phyloP scores from a whole-genome alignment of 2,888 invertebrate species.

The Strigamia transsilvanica region DNA sequence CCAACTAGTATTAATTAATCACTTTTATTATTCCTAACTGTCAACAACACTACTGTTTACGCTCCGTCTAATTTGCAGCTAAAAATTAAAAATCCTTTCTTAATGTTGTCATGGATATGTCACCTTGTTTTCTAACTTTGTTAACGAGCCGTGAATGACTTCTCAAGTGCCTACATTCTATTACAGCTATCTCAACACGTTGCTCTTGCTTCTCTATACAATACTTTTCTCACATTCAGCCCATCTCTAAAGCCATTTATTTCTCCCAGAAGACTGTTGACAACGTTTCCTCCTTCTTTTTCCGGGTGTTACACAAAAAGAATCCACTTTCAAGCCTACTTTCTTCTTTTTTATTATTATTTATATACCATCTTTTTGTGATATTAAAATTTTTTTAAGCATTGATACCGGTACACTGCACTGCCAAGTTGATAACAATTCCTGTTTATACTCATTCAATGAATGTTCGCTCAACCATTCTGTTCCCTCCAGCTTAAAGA shows the following conservation, averaged over 20 bases:
- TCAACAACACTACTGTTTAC: constrained; percentile 6
- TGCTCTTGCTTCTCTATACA: background rate
- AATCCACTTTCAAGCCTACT: background rate
- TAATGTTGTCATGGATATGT: background rate
- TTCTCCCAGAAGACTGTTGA: constrained; percentile 3
- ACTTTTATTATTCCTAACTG: background rate
- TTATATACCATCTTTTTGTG: background rate
- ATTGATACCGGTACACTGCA: background rate
- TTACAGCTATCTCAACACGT: background rate
- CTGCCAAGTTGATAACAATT: background rate
- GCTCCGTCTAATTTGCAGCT: background rate
- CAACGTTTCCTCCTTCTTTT: background rate
- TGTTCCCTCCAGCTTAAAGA: too few relatives aligned
- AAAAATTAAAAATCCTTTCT: background rate
- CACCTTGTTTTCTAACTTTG: constrained; percentile 4
- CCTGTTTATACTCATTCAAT: background rate
- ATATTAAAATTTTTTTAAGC: background rate
- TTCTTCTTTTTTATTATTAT: background rate
- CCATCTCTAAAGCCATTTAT: constrained; percentile 3
- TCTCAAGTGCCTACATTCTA: background rate
- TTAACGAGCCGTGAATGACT: constrained; percentile 34
- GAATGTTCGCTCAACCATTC: background rate
- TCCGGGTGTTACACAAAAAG: background rate
- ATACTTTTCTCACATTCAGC: background rate
- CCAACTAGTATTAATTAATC: constrained; percentile 2